Evolutionary conservation across 2,888 invertebrate species (phyloP), one percentile per base, ranked within the genome.

Genomic region (Tridacna gigas): DNA sequence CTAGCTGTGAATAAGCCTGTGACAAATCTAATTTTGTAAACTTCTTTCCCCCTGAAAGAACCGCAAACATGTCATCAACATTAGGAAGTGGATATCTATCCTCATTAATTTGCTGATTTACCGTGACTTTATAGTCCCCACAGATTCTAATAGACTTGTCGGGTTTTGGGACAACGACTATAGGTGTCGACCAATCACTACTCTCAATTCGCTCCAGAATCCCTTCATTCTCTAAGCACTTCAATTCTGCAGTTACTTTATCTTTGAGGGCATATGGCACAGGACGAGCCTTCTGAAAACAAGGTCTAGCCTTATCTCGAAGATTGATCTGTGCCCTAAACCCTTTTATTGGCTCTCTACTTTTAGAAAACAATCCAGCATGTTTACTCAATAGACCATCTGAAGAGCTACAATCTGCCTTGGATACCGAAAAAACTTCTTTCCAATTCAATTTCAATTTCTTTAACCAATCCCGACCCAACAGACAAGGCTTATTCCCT

Each of bases 391-490:
- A 37, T 45, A 65, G 65, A 63, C 26, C 15, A 51, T 51, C 51
- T 51, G 15, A 51, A 51, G 51, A 13, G 37, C n/a, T 51, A 13
- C 7, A 51, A 11, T 51, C 51, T 51, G 11, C 51, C 51, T 51
- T 51, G 11, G 51, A 13, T 51, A 51, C 12, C 51, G 11, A 15
- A 51, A 51, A 51, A 51, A 74, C 26, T 20, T 63, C 15, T 77
- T 47, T 65, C 77, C 77, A 77, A n/a, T 77, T 48, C n/a, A 77
- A 45, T 26, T 47, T 63, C 25, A 77, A 5, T 4, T 77, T 28
- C 48, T 77, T 65, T n/a, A 77, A 66, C 77, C 77, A 48, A 37
- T 80, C 61, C 15, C 71, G 26, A 28, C 76, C 76, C 18, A 80
- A 60, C 20, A 80, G 28, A 26, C 25, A 12, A 25, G 80, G 67